Conservation (phyloP, 2,888 invertebrate genomes). For the Petrophora chlorosata region DNA sequence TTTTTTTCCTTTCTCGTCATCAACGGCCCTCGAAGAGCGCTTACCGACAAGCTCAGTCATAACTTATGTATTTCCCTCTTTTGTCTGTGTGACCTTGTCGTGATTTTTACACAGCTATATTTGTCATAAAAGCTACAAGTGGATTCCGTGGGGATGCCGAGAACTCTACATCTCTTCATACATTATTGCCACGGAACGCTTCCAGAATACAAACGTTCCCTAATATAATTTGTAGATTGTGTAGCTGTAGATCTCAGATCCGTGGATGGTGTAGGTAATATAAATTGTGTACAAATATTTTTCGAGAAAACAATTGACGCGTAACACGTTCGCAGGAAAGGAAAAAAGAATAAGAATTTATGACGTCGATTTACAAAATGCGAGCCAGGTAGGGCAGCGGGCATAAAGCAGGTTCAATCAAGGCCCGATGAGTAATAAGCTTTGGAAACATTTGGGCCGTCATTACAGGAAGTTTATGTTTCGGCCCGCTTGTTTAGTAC, state of each 20-base stretch:
- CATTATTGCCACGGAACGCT: background rate
- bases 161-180: background rate
- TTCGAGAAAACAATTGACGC: slow-evolving; percentile 13
- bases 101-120: slow-evolving; percentile 25
- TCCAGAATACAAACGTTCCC: slow-evolving; percentile 13
- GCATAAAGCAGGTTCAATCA: slow-evolving; percentile 27
- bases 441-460: slow-evolving; percentile 27
- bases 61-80: slow-evolving; percentile 43
- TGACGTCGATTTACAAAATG: slow-evolving; percentile 19
- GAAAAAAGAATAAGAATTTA: slow-evolving; percentile 24
- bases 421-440: slow-evolving; percentile 31
- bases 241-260: too few species aligned
- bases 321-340: slow-evolving; percentile 19
- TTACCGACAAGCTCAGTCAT: slow-evolving; percentile 32
- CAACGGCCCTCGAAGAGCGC: slow-evolving; percentile 43
- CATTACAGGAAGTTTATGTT: slow-evolving; percentile 30
- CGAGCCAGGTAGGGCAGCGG: slow-evolving; percentile 13
- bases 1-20: slow-evolving; percentile 41
- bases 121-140: slow-evolving; percentile 32
- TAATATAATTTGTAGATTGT: slow-evolving; percentile 2
- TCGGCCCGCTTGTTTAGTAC: slow-evolving; percentile 23
- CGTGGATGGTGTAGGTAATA: slow-evolving; percentile 1
- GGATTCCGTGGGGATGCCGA: slow-evolving; percentile 2
- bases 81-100: slow-evolving; percentile 31
- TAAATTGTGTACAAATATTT: slow-evolving; percentile 8